Base-by-base conservation (phyloP, 2,113 vertebrate species). In the Tricholaema leucomelas region DNA sequence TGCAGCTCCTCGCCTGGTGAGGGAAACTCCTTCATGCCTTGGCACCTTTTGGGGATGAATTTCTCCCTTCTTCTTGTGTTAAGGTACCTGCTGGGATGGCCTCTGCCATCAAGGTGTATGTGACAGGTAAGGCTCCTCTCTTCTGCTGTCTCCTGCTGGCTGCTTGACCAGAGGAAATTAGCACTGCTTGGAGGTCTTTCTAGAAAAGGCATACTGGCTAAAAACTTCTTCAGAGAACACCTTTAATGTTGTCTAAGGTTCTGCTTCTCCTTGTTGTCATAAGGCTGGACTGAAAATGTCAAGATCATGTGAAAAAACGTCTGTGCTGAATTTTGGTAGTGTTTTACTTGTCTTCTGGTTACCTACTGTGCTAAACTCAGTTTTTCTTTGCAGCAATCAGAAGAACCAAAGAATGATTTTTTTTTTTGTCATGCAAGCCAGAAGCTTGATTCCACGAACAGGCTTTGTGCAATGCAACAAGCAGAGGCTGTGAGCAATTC, bases 11-110 rank as follows among this genome's bases (percentile, higher is more conserved):
- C 1, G 24, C 2, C 33, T 0, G 1, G 12, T 40, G 50, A 48
- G 23, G 24, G n/a, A 60, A 85, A 38, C 9, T 5, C 5, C 19
- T 56, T 12, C 0, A 0, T 33, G 59, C 25, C 46, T 69, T 50
- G 38, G 20, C 12, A 61, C 5, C 16, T 8, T 0, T 0, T 0
- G 7, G 25, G 16, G 17, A 24, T 63, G 56, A 58, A 27, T 12
- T 63, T 56, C 33, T 85, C 31, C 30, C 17, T 61, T 42, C 60
- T 36, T 61, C 30, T 8, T 27, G 16, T 0, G 10, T 23, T 0
- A 8, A 61, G 40, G 28, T 44, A 60, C 9, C 65, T 0, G 2
- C 25, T 0, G 2, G 36, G 38, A 33, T 87, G 42, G 42, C 13
- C 36, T 81, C 63, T 83, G 44, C 64, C 2, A 0, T 36, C 56